Evolutionary conservation across 2,113 vertebrate species (phyloP), one percentile per base, ranked within the genome.

Genomic region (Colossoma macropomum): DNA sequence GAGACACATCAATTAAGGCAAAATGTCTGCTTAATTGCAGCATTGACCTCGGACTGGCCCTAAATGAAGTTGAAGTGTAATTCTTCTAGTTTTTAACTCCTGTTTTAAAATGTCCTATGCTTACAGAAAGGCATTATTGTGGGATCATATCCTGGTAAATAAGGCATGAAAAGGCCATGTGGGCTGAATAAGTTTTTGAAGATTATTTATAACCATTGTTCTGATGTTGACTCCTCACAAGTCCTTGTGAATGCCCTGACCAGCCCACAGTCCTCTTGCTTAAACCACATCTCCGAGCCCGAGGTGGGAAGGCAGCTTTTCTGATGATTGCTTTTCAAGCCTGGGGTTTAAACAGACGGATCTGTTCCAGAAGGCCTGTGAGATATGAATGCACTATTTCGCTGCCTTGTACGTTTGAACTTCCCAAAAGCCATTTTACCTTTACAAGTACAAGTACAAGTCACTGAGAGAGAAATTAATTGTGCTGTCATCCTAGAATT

Each of bases 341-440:
- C 65, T 38, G 28, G 28, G 72, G 81, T 86, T 75, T 66, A 80
- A 74, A 80, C 50, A 85, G 77, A 41, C 74, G 56, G 63, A 72
- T 77, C 54, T 69, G 75, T 73, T 75, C 45, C 76, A 83, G 72
- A 75, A 75, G 56, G 30, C 45, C 34, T 60, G 63, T 30, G 32
- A 83, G 65, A 80, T 79, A 17, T 71, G 11, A 83, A 45, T 52
- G 71, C 71, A 77, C 65, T 63, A 66, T 80, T 86, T 83, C 52
- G 41, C 41, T 66, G 75, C 79, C 52, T n/a, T 28, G 71, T 25
- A 30, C 16, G 38, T 75, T 60, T 50, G 11, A 19, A 75, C 60
- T 11, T 32, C 62, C 77, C n/a, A 25, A 62, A 23, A 79, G 38
- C 41, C 32, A 41, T 50, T 41, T 76, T 72, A 81, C 65, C 66